phyloP scores from a whole-genome alignment of 2,113 vertebrate species.

The Heloderma charlesbogerti region DNA sequence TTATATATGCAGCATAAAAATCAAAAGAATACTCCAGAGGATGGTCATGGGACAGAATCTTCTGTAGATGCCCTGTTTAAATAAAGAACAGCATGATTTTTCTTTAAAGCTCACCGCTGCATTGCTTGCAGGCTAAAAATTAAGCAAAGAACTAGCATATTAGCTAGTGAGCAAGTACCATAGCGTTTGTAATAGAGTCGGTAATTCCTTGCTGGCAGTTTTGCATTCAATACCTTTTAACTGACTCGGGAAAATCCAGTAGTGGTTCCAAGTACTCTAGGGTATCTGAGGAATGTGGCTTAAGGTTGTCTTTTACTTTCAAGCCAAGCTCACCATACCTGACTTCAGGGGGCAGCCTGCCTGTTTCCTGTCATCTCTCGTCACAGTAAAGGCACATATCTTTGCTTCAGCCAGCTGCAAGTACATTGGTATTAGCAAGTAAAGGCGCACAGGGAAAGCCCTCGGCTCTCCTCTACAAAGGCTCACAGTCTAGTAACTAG shows the following conservation, averaged over 20 bases:
- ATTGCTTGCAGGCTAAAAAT: not conserved
- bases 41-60: slow-evolving; percentile 88
- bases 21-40: slow-evolving; percentile 89
- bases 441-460: too few relatives aligned
- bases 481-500: not conserved
- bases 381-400: not conserved
- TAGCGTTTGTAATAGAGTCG: not conserved
- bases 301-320: not conserved
- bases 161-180: not conserved
- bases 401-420: not conserved
- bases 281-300: not conserved
- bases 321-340: not conserved
- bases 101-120: slow-evolving; percentile 11
- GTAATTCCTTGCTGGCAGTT: not conserved
- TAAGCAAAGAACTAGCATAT: not conserved
- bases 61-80: slow-evolving; percentile 88
- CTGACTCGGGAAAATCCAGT: not conserved
- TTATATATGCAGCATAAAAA: slow-evolving; percentile 93
- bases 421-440: not conserved
- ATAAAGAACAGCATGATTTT: slow-evolving; percentile 16
- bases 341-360: not conserved
- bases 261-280: not conserved
- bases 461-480: not conserved
- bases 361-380: not conserved
- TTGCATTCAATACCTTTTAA: not conserved